These are phyloP conservation scores for Oryzias celebensis DNA, from an alignment of 2,113 vertebrate species.

Conservation along the genomic window DNA sequence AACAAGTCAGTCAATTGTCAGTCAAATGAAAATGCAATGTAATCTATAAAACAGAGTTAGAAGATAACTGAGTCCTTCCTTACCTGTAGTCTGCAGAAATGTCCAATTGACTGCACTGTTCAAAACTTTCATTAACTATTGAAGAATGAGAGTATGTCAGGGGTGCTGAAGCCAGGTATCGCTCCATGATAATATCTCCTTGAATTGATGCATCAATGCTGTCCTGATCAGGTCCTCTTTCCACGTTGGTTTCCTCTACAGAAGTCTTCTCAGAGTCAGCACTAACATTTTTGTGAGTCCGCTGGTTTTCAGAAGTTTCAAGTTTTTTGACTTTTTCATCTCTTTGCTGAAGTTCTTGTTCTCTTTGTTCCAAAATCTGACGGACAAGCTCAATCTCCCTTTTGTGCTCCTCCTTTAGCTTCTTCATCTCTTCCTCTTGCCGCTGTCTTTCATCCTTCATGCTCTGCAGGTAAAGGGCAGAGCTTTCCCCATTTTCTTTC, in stretches of 20 bases:
- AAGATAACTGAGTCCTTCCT: background rate
- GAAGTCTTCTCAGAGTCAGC: slow-evolving; percentile 25
- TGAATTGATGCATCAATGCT: slow-evolving; percentile 25
- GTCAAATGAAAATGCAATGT: background rate
- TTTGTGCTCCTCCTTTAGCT: slow-evolving; percentile 53
- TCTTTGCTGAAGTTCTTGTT: slow-evolving; percentile 48
- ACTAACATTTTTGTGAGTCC: slow-evolving; percentile 44
- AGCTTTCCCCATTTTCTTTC: slow-evolving; percentile 61
- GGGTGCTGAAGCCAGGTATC: slow-evolving; percentile 73
- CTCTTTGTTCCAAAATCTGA: slow-evolving; percentile 59
- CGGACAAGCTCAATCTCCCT: slow-evolving; percentile 50
- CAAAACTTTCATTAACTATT: slow-evolving; percentile 46
- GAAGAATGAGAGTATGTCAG: slow-evolving; percentile 51
- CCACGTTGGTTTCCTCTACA: slow-evolving; percentile 16
- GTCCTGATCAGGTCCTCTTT: slow-evolving; percentile 30
- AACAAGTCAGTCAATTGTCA: background rate
- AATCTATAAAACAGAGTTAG: background rate
- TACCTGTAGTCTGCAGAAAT: slow-evolving; percentile 63
- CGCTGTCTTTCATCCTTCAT: slow-evolving; percentile 48
- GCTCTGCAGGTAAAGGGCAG: slow-evolving; percentile 50
- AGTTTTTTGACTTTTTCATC: slow-evolving; percentile 50
- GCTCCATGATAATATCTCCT: slow-evolving; percentile 72
- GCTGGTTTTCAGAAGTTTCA: slow-evolving; percentile 53
- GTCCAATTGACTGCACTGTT: slow-evolving; percentile 62
- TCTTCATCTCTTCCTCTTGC: slow-evolving; percentile 53